Evolutionary conservation across 1,140 invertebrate genomes (phyloP).

Genomic region (Argopecten irradians): DNA sequence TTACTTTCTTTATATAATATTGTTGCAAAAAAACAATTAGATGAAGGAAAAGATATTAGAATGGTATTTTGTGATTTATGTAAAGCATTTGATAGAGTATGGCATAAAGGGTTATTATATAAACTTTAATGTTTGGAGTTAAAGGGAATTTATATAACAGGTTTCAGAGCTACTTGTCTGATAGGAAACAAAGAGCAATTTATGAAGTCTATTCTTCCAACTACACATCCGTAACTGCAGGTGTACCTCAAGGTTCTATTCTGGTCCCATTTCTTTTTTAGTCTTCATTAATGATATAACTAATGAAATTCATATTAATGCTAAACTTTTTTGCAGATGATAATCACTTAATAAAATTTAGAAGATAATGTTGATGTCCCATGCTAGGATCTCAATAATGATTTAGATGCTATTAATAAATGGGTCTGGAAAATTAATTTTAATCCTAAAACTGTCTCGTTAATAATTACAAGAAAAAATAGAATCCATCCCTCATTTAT

Average conservation of each 20-base stretch:
- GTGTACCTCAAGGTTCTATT: constrained; percentile 41
- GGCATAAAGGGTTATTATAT: constrained; percentile 24
- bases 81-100: constrained; percentile 32
- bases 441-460: no score
- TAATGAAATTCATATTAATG: not conserved
- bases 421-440: no score
- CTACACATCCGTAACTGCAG: not conserved
- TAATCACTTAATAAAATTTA: no score
- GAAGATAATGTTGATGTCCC: no score
- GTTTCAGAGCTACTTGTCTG: constrained; percentile 34
- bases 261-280: constrained; percentile 35
- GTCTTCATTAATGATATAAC: constrained; percentile 12
- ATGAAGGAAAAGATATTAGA: not conserved
- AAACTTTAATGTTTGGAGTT: constrained; percentile 24
- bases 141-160: not conserved
- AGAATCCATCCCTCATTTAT: no score
- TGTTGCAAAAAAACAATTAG: not conserved
- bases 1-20: not conserved
- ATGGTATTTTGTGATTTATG: not conserved
- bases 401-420: no score
- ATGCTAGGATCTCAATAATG: no score
- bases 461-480: no score
- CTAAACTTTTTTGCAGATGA: constrained; percentile 35
- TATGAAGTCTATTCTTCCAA: constrained; percentile 4
- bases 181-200: constrained; percentile 22